Base-by-base conservation (phyloP, 2,113 vertebrate species). In the Sialia sialis region DNA sequence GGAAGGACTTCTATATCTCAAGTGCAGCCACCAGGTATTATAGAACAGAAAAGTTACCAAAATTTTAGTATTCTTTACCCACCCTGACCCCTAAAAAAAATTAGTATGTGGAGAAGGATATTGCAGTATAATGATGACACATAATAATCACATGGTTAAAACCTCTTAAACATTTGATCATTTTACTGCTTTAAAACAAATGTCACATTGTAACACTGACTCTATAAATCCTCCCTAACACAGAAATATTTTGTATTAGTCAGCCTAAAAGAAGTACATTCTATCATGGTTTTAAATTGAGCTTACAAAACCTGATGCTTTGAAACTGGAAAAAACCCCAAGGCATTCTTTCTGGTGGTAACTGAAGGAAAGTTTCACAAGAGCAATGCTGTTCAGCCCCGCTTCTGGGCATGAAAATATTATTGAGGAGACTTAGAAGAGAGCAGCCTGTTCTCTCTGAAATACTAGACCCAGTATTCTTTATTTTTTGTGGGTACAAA, bases 351-450 rank as follows among this genome's bases (percentile, higher is more conserved):
- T 89, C 54, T 84, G 77, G 43, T 0, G 0, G 41, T 62, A 77
- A 92, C 51, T 59, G 34, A 80, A 76, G 27, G 30, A 75, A 90
- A 72, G 27, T 92, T 96, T 91, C 80, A 75, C 66, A 95, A 93
- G 34, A 67, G 39, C 23, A 18, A 20, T 60, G 25, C 58, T 91
- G 32, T 76, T 87, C 49, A 73, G 14, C 30, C 54, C 67, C 16
- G 30, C 63, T 74, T 79, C 70, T 17, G 60, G 46, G 39, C 69
- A 89, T n/a, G 52, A 34, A 94, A 86, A 81, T 89, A 74, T 29
- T 81, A n/a, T 32, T n/a, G 60, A 72, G 72, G 70, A 66, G 63
- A 77, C 17, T 46, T 48, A 63, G 26, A 96, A 55, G 46, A 81
- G n/a, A 36, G 26, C 0, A 2, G 3, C 38, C 29, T 62, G 1